phyloP scores from a whole-genome alignment of 2,797 vertebrate genomes.

The Agapornis canus region DNA sequence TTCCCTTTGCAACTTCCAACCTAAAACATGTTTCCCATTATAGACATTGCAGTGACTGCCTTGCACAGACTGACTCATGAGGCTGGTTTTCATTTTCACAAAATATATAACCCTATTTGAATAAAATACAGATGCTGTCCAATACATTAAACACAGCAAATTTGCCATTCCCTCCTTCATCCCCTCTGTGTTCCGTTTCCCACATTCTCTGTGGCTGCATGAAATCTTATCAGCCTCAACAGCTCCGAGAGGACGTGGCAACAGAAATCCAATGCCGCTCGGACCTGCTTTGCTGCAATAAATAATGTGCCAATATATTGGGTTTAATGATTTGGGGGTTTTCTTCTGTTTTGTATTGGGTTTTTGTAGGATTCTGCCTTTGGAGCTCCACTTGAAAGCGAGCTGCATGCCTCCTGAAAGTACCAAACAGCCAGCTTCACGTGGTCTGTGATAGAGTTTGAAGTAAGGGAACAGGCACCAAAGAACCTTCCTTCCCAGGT shows the following conservation, averaged over 20 bases:
- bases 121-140: slow-evolving; percentile 80
- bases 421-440: neutral
- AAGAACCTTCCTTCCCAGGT: neutral
- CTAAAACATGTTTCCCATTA: slow-evolving; percentile 79
- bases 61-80: slow-evolving; percentile 69
- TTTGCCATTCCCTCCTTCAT: slow-evolving; percentile 63
- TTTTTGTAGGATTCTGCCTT: neutral
- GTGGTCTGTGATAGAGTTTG: neutral
- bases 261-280: slow-evolving; percentile 31
- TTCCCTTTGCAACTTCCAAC: slow-evolving; percentile 78
- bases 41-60: slow-evolving; percentile 71
- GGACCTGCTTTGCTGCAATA: neutral
- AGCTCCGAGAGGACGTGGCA: slow-evolving; percentile 17
- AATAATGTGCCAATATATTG: neutral
- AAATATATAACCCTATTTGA: slow-evolving; percentile 78
- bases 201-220: slow-evolving; percentile 38
- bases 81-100: slow-evolving; percentile 77
- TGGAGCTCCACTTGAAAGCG: neutral
- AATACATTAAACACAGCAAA: slow-evolving; percentile 70
- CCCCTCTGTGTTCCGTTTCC: slow-evolving; percentile 4
- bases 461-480: neutral
- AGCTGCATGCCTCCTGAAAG: neutral
- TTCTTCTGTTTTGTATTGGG: neutral
- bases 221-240: slow-evolving; percentile 60
- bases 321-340: neutral